Percentiles rank a stretch among this genome's conserved stretches.
These are phyloP conservation scores for Chrosomus eos DNA, from an alignment of 2,797 vertebrate species.

Conservation along the genomic window DNA sequence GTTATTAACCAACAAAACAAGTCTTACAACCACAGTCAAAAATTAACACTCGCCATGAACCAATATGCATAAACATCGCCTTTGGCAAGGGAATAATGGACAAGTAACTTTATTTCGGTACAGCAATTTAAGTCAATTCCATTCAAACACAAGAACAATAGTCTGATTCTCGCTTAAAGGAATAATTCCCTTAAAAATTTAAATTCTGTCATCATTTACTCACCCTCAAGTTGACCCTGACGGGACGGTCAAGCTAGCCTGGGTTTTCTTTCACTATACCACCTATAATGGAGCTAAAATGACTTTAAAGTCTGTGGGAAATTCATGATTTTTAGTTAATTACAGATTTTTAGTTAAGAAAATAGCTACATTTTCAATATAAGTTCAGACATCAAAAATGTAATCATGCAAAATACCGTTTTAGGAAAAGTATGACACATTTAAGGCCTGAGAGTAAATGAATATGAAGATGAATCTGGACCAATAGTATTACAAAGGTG, in stretches of 20 bases:
- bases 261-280: too few relatives aligned
- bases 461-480: too few relatives aligned
- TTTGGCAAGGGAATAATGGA: neutral
- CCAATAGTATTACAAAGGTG: too few relatives aligned
- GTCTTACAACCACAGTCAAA: neutral
- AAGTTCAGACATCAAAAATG: neutral
- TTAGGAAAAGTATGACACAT: neutral
- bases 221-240: too few relatives aligned
- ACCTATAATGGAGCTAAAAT: neutral
- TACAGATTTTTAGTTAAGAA: neutral
- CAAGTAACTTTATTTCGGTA: neutral
- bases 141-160: neutral
- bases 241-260: too few relatives aligned
- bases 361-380: neutral
- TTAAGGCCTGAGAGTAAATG: neutral
- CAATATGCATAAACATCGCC: neutral
- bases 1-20: conserved; percentile 1
- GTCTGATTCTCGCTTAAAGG: neutral
- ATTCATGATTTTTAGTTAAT: neutral
- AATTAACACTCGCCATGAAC: neutral
- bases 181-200: too few relatives aligned
- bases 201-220: too few relatives aligned
- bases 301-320: neutral
- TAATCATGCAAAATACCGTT: neutral
- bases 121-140: neutral